Evolutionary conservation across 2,113 vertebrate species (phyloP).

Genomic region (Acinonyx jubatus): DNA sequence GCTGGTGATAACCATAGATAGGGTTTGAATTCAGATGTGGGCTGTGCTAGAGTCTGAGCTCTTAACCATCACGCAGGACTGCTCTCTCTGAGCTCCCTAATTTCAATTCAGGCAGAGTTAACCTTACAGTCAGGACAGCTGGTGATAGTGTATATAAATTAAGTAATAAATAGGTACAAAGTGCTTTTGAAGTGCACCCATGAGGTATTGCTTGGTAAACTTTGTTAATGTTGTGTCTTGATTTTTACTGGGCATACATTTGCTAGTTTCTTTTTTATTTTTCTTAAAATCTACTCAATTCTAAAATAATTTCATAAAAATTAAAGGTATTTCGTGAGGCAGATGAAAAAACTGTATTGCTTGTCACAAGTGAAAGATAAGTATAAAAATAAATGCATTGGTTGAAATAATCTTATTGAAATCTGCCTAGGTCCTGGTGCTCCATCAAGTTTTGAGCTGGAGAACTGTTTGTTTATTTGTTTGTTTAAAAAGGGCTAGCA

Average conservation of each 20-base stretch:
- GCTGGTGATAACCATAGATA: background rate
- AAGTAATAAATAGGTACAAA: background rate
- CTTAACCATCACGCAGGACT: background rate
- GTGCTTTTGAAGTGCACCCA: background rate
- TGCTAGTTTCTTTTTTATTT: background rate
- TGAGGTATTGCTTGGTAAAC: background rate
- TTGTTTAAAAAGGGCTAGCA: background rate
- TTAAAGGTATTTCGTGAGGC: background rate
- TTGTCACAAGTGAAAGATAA: background rate
- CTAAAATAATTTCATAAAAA: conserved; percentile 5
- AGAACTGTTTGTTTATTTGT: background rate
- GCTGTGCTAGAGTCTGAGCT: background rate
- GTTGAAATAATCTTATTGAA: conserved; percentile 17
- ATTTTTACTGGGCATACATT: background rate
- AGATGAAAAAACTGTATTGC: background rate
- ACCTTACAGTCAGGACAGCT: background rate
- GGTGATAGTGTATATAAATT: background rate
- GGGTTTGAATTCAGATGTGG: background rate
- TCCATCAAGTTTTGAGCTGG: background rate
- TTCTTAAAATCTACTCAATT: background rate
- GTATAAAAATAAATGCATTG: background rate
- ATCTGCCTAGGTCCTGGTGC: background rate
- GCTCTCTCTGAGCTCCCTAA: background rate
- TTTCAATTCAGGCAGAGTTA: background rate
- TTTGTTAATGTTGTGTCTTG: background rate